phyloP scores from a whole-genome alignment of 1,140 invertebrate genomes.

The Matsumurasca onukii region DNA sequence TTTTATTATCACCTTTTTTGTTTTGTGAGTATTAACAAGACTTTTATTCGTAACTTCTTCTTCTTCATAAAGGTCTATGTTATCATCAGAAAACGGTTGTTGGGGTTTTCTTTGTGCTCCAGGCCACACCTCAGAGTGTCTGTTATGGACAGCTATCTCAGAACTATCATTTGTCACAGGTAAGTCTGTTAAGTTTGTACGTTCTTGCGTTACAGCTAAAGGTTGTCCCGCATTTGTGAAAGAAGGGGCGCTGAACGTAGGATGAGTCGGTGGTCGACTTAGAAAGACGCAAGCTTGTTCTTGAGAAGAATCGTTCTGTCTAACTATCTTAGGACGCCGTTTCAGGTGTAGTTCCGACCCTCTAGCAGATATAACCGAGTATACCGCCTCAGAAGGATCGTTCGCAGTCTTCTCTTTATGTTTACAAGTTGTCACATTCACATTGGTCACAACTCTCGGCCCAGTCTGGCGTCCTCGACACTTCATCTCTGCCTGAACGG shows the following conservation, averaged over 20 bases:
- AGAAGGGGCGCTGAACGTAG: background rate
- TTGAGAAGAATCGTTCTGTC: background rate
- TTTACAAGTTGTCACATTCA: background rate
- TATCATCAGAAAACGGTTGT: too few relatives aligned
- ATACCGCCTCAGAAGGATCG: background rate
- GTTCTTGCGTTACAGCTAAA: background rate
- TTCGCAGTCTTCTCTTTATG: background rate
- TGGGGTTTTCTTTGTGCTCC: too few relatives aligned
- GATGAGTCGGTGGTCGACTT: background rate
- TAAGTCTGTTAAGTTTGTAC: background rate
- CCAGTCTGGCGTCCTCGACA: background rate
- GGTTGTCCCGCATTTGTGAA: background rate
- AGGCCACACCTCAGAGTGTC: background rate
- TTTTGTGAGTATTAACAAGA: too few relatives aligned
- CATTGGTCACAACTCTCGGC: background rate
- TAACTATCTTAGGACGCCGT: background rate
- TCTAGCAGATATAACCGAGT: background rate
- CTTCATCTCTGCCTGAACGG: background rate
- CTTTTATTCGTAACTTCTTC: too few relatives aligned
- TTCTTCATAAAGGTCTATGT: too few relatives aligned
- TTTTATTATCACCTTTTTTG: too few relatives aligned
- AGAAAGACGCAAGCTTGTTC: slow-evolving; percentile 13
- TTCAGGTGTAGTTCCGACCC: background rate
- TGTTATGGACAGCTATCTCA: background rate
- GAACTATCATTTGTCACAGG: background rate